A percentile compares a stretch with the other conserved stretches of the same genome.
Evolutionary conservation across 1,140 invertebrate genomes (phyloP).

Genomic region (Leptopilina boulardi): DNA sequence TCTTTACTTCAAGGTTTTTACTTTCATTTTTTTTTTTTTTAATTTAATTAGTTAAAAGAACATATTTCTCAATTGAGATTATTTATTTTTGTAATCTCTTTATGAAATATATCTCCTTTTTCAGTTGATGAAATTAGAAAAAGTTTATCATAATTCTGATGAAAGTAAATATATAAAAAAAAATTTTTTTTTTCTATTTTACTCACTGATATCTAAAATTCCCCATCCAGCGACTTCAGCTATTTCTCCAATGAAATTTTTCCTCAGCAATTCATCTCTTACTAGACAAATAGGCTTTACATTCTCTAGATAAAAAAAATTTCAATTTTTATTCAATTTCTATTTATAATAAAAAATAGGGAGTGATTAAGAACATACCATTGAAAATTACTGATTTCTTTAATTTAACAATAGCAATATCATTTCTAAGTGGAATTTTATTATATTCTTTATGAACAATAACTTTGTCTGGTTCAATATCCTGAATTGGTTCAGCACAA

Average conservation of each 20-base stretch:
- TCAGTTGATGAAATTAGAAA: no score
- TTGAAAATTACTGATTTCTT: conserved; percentile 74
- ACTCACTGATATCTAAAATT: conserved; percentile 62
- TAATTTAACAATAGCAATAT: conserved; percentile 81
- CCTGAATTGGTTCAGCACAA: conserved; percentile 78
- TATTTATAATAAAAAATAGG: no score
- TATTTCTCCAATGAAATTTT: conserved; percentile 67
- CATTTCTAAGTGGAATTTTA: conserved; percentile 79
- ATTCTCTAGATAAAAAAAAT: neutral
- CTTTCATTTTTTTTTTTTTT: neutral
- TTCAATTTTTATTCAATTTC: neutral
- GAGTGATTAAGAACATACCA: conserved; percentile 63
- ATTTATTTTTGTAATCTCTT: no score
- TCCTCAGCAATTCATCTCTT: conserved; percentile 59
- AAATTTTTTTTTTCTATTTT: neutral
- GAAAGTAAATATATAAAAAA: neutral
- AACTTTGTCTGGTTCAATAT: conserved; percentile 73
- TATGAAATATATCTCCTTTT: no score
- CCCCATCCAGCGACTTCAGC: conserved; percentile 79
- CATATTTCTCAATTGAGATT: no score
- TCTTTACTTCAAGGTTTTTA: neutral
- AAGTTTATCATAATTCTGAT: no score
- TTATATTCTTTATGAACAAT: conserved; percentile 78
- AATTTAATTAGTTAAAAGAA: neutral
- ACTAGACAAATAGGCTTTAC: conserved; percentile 78